Conservation (phyloP, 1,140 invertebrate genomes). For the Drosophila busckii region DNA sequence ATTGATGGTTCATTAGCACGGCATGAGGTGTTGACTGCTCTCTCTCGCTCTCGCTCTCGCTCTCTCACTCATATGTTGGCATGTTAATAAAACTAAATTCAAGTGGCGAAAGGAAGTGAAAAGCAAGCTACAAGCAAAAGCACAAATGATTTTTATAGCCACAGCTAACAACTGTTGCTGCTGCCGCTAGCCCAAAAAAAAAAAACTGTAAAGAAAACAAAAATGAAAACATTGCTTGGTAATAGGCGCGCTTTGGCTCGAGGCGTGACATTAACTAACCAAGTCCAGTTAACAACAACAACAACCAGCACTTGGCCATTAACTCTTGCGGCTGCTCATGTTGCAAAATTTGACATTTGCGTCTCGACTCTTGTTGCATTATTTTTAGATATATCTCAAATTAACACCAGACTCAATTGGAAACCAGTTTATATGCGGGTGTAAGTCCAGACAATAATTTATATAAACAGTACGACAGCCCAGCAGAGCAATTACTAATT, state of each 20-base stretch:
- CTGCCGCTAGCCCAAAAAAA: too few species aligned
- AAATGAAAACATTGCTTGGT: constrained; percentile 38
- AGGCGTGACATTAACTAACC: constrained; percentile 49
- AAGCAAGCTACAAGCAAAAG: constrained; percentile 21
- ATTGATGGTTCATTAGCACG: constrained; percentile 67
- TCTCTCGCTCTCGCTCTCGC: not conserved
- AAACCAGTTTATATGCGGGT: too few species aligned
- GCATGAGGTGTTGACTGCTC: constrained; percentile 55
- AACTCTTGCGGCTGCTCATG: constrained; percentile 21
- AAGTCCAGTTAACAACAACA: not conserved
- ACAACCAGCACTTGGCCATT: constrained; percentile 19
- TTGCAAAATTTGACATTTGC: constrained; percentile 9
- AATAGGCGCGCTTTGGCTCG: constrained; percentile 41
- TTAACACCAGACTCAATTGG: constrained; percentile 7
- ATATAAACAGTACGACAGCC: too few species aligned
- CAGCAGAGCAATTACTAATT: too few species aligned
- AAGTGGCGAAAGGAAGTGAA: constrained; percentile 62
- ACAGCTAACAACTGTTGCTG: not conserved
- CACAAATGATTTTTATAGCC: not conserved
- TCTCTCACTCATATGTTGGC: not conserved
- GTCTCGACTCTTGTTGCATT: not conserved
- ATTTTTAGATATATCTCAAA: constrained; percentile 5
- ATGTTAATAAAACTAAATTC: constrained; percentile 37
- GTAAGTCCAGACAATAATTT: too few species aligned
- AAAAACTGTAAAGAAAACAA: constrained; percentile 49